These are phyloP conservation scores for Calidris pygmaea DNA, from an alignment of 2,113 vertebrate species.

Conservation along the genomic window DNA sequence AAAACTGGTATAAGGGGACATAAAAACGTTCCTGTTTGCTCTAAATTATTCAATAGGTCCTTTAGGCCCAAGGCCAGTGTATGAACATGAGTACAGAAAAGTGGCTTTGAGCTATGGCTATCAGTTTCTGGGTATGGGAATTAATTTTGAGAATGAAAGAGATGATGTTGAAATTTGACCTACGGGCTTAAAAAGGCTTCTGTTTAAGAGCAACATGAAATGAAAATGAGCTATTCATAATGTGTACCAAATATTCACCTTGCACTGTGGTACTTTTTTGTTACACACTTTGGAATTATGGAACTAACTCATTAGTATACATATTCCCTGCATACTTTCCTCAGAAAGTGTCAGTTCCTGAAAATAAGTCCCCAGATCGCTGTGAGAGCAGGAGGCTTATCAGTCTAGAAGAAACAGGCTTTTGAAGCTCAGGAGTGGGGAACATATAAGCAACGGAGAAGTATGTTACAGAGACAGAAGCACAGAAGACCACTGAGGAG, in stretches of 20 bases:
- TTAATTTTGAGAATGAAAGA: background rate
- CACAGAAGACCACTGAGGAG: background rate
- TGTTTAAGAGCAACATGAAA: background rate
- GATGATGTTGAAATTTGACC: background rate
- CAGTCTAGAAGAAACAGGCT: background rate
- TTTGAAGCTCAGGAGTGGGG: background rate
- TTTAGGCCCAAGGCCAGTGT: background rate
- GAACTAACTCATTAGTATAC: background rate
- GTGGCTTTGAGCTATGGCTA: background rate
- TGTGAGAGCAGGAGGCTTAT: background rate
- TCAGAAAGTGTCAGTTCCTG: background rate
- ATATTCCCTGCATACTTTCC: background rate
- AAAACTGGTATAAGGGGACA: background rate
- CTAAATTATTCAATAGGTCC: constrained; percentile 11
- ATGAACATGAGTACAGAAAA: background rate
- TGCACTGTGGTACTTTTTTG: background rate
- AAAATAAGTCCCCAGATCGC: background rate
- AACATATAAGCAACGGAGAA: background rate
- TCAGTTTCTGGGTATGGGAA: background rate
- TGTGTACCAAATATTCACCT: background rate
- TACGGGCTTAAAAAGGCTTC: background rate
- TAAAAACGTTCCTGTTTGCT: background rate
- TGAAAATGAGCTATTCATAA: background rate
- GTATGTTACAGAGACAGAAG: background rate
- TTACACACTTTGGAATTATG: background rate